Base-by-base conservation (phyloP, 2,113 vertebrate genomes). In the Eublepharis macularius region DNA sequence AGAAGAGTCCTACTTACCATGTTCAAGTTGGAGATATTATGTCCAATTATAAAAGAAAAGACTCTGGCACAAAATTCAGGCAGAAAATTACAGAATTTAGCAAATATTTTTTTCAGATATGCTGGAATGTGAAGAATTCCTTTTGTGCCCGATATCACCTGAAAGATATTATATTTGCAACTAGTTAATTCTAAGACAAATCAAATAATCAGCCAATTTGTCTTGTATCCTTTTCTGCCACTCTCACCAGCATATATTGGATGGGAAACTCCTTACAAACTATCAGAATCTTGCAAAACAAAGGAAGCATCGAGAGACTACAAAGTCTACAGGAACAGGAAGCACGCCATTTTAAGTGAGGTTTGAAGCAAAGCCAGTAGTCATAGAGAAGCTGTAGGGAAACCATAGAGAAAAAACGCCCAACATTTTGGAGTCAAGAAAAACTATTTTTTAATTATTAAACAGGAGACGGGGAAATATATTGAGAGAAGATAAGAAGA, bases 21-120 rank as follows among this genome's bases (percentile, higher is more conserved):
- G 90, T 98, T 98, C 39, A 98, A 95, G 87, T 98, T 98, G 60
- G 95, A 95, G 9, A 94, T 92, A 36, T 98, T 97, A 51, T 97
- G 97, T 87, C 98, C 98, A 36, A 96, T 96, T 24, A 98, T 86
- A 76, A 97, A 43, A 51, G 97, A 97, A 84, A 98, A 96, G 21
- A 97, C 0, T 86, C 95, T 97, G 68, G 97, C 97, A 89, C 98
- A 98, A 36, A 98, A 89, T 78, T 97, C 82, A 1, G 93, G 94
- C 5, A 97, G 91, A 34, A 95, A 83, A 41, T 80, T 94, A 88
- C 98, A 98, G 12, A 98, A 91, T 43, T 97, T 89, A 32, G 96
- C 96, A 0, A 96, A 90, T 72, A 97, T 91, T 91, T 97, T 97
- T 88, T 95, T 94, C 83, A 97, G 94, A 86, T 95, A 87, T 7